Conservation (phyloP, 1,140 invertebrate genomes). For the Listronotus oregonensis region DNA sequence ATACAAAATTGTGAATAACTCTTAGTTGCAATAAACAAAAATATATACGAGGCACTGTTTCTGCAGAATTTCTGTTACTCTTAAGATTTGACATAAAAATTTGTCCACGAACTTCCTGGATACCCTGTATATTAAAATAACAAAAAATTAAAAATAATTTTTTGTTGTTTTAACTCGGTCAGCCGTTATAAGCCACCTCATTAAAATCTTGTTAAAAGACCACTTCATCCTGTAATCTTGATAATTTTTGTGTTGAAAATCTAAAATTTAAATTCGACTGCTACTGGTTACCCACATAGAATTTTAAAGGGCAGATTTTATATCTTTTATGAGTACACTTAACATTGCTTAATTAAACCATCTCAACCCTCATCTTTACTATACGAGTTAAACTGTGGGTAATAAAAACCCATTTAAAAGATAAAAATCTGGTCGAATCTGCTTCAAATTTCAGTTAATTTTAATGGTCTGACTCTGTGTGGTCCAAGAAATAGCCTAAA, state of each 20-base stretch:
- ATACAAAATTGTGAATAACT: too few relatives aligned
- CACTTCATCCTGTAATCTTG: slow-evolving; percentile 8
- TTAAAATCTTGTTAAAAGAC: not conserved
- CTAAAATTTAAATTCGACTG: slow-evolving; percentile 14
- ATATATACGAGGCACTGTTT: too few relatives aligned
- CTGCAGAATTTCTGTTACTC: too few relatives aligned
- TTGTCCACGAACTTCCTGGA: too few relatives aligned
- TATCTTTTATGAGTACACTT: slow-evolving; percentile 14
- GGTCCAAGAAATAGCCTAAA: slow-evolving; percentile 12
- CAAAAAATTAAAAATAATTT: too few relatives aligned
- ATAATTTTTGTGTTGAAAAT: slow-evolving; percentile 9
- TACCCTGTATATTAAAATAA: too few relatives aligned
- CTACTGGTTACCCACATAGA: slow-evolving; percentile 11
- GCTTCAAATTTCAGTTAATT: slow-evolving; percentile 24
- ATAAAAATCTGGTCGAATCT: slow-evolving; percentile 29
- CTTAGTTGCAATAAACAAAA: too few relatives aligned
- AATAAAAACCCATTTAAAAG: slow-evolving; percentile 28
- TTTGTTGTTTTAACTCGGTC: too few relatives aligned
- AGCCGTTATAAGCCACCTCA: too few relatives aligned
- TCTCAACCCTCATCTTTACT: slow-evolving; percentile 18
- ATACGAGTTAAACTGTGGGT: slow-evolving; percentile 18
- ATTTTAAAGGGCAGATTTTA: slow-evolving; percentile 12
- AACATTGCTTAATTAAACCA: slow-evolving; percentile 22
- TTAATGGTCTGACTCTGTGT: slow-evolving; percentile 24
- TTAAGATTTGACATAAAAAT: too few relatives aligned